Percentiles rank a stretch among this genome's conserved stretches.
Evolutionary conservation across 2,888 invertebrate species (phyloP).

Genomic region (Allolobophora icterica): DNA sequence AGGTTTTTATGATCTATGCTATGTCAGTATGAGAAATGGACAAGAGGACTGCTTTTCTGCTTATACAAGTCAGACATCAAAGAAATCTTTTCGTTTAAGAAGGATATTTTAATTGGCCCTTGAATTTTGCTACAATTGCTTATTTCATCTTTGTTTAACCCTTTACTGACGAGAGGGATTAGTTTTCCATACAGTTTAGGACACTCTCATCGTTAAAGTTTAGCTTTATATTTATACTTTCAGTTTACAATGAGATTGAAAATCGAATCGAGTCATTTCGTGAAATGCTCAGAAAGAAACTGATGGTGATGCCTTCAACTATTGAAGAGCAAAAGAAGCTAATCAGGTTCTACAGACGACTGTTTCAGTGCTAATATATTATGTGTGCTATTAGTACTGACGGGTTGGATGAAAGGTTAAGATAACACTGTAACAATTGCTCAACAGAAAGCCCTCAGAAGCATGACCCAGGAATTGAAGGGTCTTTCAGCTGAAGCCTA

Average conservation of each 20-base stretch:
- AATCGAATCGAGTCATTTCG: constrained; percentile 82
- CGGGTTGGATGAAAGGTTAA: too few relatives aligned
- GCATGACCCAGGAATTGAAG: too few relatives aligned
- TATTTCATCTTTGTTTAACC: background rate
- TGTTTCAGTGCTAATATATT: background rate
- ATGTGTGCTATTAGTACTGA: too few relatives aligned
- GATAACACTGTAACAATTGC: too few relatives aligned
- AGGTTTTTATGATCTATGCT: background rate
- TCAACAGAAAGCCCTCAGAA: too few relatives aligned
- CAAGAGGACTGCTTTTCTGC: background rate
- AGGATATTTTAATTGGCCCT: background rate
- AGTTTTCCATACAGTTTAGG: too few relatives aligned
- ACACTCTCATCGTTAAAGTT: too few relatives aligned
- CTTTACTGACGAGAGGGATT: too few relatives aligned
- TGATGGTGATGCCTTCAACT: constrained; percentile 87
- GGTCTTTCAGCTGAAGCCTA: too few relatives aligned
- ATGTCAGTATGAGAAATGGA: background rate
- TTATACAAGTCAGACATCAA: background rate
- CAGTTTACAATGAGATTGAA: constrained; percentile 88
- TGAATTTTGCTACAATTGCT: background rate
- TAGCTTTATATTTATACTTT: constrained; percentile 32
- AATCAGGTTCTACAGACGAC: constrained; percentile 73
- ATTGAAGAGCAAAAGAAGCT: constrained; percentile 93
- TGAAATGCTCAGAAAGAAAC: constrained; percentile 79
- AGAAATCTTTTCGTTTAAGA: background rate